Percentiles rank a stretch among this genome's conserved stretches.
Evolutionary conservation across 2,797 vertebrate genomes (phyloP).

Genomic region (Tamandua tetradactyla): DNA sequence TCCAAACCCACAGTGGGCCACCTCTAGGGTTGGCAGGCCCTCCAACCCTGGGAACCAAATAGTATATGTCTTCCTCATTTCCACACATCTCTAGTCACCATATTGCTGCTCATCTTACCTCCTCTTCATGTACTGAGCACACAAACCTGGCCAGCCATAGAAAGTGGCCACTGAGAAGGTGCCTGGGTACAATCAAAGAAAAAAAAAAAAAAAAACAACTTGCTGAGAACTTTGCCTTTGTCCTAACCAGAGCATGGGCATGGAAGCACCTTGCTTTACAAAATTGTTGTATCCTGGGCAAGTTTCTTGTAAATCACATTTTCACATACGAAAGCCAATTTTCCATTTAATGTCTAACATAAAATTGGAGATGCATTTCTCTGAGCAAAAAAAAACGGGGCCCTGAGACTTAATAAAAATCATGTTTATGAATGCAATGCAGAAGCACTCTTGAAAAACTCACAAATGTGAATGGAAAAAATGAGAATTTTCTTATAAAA

Average conservation of each 20-base stretch:
- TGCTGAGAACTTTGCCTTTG: neutral
- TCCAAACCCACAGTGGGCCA: neutral
- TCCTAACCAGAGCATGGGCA: neutral
- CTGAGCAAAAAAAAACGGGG: conserved; percentile 28
- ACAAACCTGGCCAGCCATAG: neutral
- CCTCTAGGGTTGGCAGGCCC: neutral
- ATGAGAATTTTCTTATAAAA: conserved; percentile 76
- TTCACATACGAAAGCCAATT: conserved; percentile 59
- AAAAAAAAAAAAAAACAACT: conserved; percentile 51
- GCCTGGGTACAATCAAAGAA: neutral
- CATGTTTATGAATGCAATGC: conserved; percentile 70
- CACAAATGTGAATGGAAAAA: conserved; percentile 74
- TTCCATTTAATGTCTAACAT: conserved; percentile 67
- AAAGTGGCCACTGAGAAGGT: conserved; percentile 5
- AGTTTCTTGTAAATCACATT: conserved; percentile 57
- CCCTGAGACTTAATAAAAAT: conserved; percentile 70
- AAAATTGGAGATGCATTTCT: conserved; percentile 63
- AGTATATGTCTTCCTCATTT: neutral
- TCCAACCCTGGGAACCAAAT: neutral
- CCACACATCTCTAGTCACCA: neutral
- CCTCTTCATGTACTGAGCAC: neutral
- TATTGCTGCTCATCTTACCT: neutral
- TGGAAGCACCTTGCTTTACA: neutral
- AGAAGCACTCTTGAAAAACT: conserved; percentile 74
- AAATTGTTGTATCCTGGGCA: neutral